phyloP scores from a whole-genome alignment of 2,888 invertebrate species.

The Hedychridium roseum region DNA sequence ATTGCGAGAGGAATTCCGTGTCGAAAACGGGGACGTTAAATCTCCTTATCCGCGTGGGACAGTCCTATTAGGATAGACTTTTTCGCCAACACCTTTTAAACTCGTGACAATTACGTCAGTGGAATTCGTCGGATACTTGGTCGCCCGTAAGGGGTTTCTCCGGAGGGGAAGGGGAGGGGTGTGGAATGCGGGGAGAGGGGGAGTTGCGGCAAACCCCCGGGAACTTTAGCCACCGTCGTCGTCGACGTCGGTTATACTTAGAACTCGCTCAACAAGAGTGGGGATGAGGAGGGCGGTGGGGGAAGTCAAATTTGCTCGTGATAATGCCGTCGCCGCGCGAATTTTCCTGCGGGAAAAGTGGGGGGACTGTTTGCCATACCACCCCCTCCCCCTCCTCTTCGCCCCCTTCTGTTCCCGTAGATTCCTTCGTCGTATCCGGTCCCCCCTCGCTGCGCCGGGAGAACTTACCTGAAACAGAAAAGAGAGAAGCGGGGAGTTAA shows the following conservation, averaged over 20 bases:
- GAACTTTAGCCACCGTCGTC: slow-evolving; percentile 15
- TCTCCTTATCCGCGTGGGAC: too few species aligned
- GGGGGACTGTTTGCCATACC: slow-evolving; percentile 47
- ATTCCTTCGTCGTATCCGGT: not conserved
- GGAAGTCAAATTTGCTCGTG: slow-evolving; percentile 59
- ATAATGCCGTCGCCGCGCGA: slow-evolving; percentile 52
- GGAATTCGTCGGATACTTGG: slow-evolving; percentile 52
- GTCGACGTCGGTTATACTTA: not conserved
- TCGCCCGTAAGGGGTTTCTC: slow-evolving; percentile 40
- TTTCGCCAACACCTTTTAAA: too few species aligned
- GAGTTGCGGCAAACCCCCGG: slow-evolving; percentile 19
- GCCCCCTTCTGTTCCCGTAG: too few species aligned
- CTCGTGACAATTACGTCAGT: too few species aligned
- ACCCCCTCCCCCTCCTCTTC: too few species aligned
- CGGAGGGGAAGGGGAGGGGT: slow-evolving; percentile 6
- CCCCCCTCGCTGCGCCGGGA: not conserved
- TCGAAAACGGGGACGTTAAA: too few species aligned
- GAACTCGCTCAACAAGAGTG: not conserved
- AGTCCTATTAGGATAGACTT: too few species aligned
- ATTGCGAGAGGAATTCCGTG: too few species aligned
- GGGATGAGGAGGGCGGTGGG: slow-evolving; percentile 17
- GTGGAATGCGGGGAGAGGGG: slow-evolving; percentile 6
- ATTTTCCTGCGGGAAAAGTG: slow-evolving; percentile 37
- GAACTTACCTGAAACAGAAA: slow-evolving; percentile 38
- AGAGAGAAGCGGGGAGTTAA: slow-evolving; percentile 16